A percentile compares a stretch with the other conserved stretches of the same genome.
phyloP scores from a whole-genome alignment of 2,797 vertebrate genomes.

The Phalloptychus januarius region DNA sequence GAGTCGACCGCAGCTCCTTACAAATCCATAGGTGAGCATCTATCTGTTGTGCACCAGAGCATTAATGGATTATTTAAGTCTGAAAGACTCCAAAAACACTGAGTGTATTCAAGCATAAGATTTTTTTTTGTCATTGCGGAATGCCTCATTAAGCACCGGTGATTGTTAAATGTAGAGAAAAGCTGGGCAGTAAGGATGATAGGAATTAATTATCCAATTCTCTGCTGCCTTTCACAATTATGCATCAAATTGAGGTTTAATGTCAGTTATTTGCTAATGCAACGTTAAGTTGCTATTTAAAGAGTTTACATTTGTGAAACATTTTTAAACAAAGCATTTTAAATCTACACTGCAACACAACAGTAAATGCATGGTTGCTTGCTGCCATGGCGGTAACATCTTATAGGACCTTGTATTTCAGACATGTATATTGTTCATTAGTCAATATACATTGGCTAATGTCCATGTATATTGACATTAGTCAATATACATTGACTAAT shows the following conservation, averaged over 20 bases:
- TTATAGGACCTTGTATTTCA: constrained; percentile 27
- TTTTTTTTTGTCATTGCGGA: constrained; percentile 25
- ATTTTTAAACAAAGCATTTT: not conserved
- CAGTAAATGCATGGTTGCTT: constrained; percentile 1
- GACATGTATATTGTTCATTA: constrained; percentile 22
- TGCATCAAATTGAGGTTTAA: not conserved
- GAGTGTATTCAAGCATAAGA: constrained; percentile 26
- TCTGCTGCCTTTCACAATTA: not conserved
- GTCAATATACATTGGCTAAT: too few species aligned
- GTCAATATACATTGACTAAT: too few species aligned
- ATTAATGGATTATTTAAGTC: constrained; percentile 42
- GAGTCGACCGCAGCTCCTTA: constrained; percentile 31
- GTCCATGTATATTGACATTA: too few species aligned
- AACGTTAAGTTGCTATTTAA: not conserved
- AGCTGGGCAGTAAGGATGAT: not conserved
- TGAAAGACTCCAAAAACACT: constrained; percentile 23
- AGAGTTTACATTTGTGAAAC: not conserved
- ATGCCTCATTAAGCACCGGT: constrained; percentile 7
- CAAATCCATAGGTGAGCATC: constrained; percentile 38
- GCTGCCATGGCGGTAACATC: constrained; percentile 14
- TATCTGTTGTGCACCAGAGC: constrained; percentile 40
- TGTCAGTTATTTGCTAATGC: not conserved
- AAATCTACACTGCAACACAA: not conserved
- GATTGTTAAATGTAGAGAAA: constrained; percentile 13
- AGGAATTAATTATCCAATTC: not conserved